Evolutionary conservation across 2,797 vertebrate species (phyloP).

Genomic region (Oceanodroma leucorhoa): DNA sequence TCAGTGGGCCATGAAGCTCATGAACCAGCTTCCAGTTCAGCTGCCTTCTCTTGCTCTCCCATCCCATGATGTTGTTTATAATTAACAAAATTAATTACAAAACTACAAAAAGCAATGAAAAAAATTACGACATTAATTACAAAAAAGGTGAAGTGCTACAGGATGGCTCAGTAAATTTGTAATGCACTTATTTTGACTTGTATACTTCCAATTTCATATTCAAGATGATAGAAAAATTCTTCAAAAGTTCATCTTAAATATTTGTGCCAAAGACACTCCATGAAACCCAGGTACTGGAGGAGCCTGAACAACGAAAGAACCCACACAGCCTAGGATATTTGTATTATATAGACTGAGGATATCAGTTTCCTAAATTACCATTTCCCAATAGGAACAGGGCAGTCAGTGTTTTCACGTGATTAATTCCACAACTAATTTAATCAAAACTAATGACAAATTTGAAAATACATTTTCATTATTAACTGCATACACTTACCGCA

Average conservation of each 20-base stretch:
- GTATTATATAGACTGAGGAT: neutral
- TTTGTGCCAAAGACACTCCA: neutral
- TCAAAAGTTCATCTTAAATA: neutral
- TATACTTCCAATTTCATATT: neutral
- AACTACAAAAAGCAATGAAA: neutral
- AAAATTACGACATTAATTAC: neutral
- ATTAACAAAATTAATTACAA: neutral
- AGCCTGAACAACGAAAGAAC: neutral
- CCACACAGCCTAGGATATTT: neutral
- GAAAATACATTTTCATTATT: neutral
- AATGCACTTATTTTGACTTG: neutral
- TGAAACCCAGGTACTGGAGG: neutral
- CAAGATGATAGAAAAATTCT: neutral
- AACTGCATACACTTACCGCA: neutral
- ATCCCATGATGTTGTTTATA: neutral
- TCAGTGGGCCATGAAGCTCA: neutral
- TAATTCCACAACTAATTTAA: neutral
- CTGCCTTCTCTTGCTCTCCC: conserved; percentile 17
- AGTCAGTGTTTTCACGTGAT: neutral
- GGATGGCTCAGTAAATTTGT: neutral
- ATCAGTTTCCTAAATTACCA: neutral
- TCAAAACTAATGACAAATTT: neutral
- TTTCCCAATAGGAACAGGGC: neutral
- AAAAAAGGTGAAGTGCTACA: neutral
- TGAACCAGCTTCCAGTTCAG: neutral